Evolutionary conservation across 2,113 vertebrate genomes (phyloP), one percentile per base, ranked within the genome.

Genomic region (Tricholaema leucomelas): DNA sequence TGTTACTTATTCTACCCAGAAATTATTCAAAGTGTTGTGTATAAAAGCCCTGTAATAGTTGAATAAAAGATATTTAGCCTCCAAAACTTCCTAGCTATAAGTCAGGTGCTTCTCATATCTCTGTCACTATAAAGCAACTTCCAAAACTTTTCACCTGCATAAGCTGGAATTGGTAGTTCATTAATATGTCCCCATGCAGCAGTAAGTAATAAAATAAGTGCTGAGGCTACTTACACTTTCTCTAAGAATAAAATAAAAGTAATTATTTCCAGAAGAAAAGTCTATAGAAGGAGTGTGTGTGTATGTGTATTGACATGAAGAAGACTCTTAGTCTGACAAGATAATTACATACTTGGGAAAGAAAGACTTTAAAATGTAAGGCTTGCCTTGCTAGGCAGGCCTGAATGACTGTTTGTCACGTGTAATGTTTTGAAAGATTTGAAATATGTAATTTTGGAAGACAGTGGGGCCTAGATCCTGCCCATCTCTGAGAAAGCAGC

Each of bases 311-410:
- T 46, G 44, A 9, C 38, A 36, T 42, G 46, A 83, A 76, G 33
- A 67, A 40, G 38, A 72, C 42, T 69, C 8, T 42, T 42, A 70
- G 15, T 66, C 56, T 87, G 88, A 90, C 71, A 85, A 83, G 56
- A 88, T 93, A 86, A 91, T 92, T 65, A 85, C 40, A 65, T 28
- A 21, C 69, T 78, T 88, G 52, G 60, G 27, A 87, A 93, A 76
- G 35, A 76, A 84, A 54, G 56, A n/a, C 33, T 79, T 73, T 8
- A 52, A 91, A 88, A 78, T 60, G 36, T 2, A 73, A 21, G 31
- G 35, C 72, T 80, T 90, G 44, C 60, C 27, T 88, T 83, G 60
- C 66, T 75, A 64, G 21, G 33, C 67, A 20, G 12, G 55, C 81
- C 64, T 70, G 59, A 90, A 85, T n/a, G 58, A 15, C 56, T 79